These are phyloP conservation scores for Drosophila melanosoma DNA, from an alignment of 2,888 invertebrate species.

Conservation along the genomic window DNA sequence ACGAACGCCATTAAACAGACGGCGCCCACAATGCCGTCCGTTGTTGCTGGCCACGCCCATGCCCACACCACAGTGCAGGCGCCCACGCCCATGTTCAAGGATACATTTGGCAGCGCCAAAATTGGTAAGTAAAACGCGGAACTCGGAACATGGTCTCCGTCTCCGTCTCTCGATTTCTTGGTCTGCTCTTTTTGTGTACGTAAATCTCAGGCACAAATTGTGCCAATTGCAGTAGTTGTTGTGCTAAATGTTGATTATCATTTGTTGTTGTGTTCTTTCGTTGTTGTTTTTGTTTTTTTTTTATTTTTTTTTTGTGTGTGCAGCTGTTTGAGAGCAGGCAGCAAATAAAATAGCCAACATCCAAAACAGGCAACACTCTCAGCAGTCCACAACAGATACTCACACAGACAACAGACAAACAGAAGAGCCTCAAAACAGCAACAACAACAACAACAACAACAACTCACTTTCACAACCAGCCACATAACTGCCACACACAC, in stretches of 20 bases:
- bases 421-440: conserved; percentile 36
- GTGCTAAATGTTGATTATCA: conserved; percentile 50
- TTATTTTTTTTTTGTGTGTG: conserved; percentile 43
- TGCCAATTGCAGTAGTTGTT: conserved; percentile 31
- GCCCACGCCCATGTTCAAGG: conserved; percentile 88
- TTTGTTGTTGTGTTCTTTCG: conserved; percentile 44
- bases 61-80: conserved; percentile 81
- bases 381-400: conserved; percentile 16
- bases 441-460: conserved; percentile 25
- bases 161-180: background rate
- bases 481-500: conserved; percentile 7
- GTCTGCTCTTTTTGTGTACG: conserved; percentile 27
- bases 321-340: conserved; percentile 63
- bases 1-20: conserved; percentile 93
- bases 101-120: conserved; percentile 87
- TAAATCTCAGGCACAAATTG: conserved; percentile 23
- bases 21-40: conserved; percentile 84
- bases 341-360: conserved; percentile 21
- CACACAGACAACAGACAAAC: conserved; percentile 30
- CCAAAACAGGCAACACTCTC: conserved; percentile 19
- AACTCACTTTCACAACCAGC: conserved; percentile 18
- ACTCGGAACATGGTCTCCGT: no score
- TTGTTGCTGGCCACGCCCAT: conserved; percentile 51
- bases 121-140: conserved; percentile 86
- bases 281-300: conserved; percentile 16